These are phyloP conservation scores for Rhabdophis nuchalis DNA, from an alignment of 2,797 vertebrate species.

Conservation along the genomic window DNA sequence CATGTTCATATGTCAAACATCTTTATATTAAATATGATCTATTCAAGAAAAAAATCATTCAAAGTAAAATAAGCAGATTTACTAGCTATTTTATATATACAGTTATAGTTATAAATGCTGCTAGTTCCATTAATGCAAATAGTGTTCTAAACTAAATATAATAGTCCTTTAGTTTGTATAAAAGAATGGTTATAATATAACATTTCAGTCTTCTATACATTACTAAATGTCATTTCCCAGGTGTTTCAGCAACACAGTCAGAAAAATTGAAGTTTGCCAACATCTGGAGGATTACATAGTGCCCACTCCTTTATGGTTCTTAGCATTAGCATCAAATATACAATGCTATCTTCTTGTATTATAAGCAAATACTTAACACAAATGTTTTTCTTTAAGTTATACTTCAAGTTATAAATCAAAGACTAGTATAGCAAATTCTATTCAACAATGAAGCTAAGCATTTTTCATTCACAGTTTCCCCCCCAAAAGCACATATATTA, in stretches of 20 bases:
- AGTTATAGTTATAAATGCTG: too few species aligned
- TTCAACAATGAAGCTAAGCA: background rate
- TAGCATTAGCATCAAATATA: background rate
- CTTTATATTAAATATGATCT: conserved; percentile 64
- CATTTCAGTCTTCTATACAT: background rate
- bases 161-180: background rate
- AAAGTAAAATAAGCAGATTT: conserved; percentile 44
- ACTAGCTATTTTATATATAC: background rate
- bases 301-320: background rate
- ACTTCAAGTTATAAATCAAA: background rate
- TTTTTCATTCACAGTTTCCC: background rate
- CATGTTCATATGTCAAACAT: conserved; percentile 72
- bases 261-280: background rate
- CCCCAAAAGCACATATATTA: too few species aligned
- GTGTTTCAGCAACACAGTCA: background rate
- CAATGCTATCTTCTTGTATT: background rate
- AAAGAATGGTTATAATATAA: background rate
- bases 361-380: background rate
- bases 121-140: background rate
- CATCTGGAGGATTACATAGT: background rate
- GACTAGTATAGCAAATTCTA: background rate
- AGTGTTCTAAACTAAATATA: background rate
- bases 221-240: background rate
- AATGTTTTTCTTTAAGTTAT: background rate
- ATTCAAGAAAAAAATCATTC: conserved; percentile 73